These are phyloP conservation scores for Drosophila villosipedis DNA, from an alignment of 2,888 invertebrate species.

Conservation along the genomic window DNA sequence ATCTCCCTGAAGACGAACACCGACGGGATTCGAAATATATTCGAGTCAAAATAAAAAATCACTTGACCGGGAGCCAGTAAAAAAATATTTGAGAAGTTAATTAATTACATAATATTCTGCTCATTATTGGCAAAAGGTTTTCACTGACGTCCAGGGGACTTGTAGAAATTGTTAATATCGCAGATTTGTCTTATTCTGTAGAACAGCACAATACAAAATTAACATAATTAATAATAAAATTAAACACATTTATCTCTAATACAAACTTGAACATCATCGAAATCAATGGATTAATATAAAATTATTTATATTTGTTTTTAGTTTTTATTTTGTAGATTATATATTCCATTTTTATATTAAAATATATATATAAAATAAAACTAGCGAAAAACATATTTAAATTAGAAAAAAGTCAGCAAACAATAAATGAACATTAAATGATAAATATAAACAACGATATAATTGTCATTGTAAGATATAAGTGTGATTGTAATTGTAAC, in stretches of 20 bases:
- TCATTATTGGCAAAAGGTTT: background rate
- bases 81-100: background rate
- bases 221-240: no score
- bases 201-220: background rate
- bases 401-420: background rate
- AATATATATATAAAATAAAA: background rate
- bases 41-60: background rate
- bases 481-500: background rate
- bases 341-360: background rate
- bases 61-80: background rate
- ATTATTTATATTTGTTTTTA: background rate
- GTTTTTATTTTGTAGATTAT: background rate
- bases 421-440: background rate
- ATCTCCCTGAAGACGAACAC: background rate
- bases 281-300: background rate
- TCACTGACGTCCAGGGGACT: background rate
- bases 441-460: background rate
- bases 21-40: background rate
- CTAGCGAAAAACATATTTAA: background rate
- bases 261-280: background rate
- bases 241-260: background rate
- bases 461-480: no score
- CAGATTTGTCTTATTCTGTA: background rate
- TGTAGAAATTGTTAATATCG: background rate
- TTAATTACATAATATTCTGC: background rate